phyloP scores from a whole-genome alignment of 2,797 vertebrate genomes.

The Valencia hispanica region DNA sequence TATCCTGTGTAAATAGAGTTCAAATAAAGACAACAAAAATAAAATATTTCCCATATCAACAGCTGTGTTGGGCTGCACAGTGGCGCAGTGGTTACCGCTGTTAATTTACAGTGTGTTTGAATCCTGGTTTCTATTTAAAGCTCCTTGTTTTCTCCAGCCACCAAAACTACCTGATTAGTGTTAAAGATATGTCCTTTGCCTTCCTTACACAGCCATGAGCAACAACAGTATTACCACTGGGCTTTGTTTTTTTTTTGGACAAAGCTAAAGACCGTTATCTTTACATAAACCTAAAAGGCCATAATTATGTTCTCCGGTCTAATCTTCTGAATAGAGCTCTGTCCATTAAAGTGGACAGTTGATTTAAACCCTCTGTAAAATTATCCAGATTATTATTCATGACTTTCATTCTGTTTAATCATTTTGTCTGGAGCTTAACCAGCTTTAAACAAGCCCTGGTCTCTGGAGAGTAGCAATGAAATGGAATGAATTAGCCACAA shows the following conservation, averaged over 20 bases:
- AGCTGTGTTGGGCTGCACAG: too few species aligned
- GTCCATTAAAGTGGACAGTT: not conserved
- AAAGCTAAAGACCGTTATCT: not conserved
- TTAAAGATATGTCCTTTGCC: not conserved
- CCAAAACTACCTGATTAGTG: not conserved
- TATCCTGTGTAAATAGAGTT: too few species aligned
- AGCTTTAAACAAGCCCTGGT: slow-evolving; percentile 13
- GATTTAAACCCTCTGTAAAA: slow-evolving; percentile 5
- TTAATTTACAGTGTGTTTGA: too few species aligned
- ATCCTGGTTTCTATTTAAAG: not conserved
- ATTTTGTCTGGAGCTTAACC: not conserved
- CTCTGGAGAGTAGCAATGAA: slow-evolving; percentile 19
- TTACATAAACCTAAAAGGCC: not conserved
- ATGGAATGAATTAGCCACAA: slow-evolving; percentile 14
- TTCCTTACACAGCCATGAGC: too few species aligned
- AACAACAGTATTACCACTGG: not conserved
- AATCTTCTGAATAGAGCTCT: not conserved
- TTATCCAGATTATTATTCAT: not conserved
- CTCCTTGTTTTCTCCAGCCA: not conserved
- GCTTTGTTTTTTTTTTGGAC: not conserved
- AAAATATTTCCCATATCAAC: too few species aligned
- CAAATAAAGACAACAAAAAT: too few species aligned
- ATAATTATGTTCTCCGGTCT: not conserved
- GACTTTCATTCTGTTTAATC: slow-evolving; percentile 3
- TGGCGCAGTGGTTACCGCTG: too few species aligned